Percentiles rank a stretch among this genome's conserved stretches.
Conservation (phyloP, 2,113 vertebrate genomes). For the Burhinus bistriatus region DNA sequence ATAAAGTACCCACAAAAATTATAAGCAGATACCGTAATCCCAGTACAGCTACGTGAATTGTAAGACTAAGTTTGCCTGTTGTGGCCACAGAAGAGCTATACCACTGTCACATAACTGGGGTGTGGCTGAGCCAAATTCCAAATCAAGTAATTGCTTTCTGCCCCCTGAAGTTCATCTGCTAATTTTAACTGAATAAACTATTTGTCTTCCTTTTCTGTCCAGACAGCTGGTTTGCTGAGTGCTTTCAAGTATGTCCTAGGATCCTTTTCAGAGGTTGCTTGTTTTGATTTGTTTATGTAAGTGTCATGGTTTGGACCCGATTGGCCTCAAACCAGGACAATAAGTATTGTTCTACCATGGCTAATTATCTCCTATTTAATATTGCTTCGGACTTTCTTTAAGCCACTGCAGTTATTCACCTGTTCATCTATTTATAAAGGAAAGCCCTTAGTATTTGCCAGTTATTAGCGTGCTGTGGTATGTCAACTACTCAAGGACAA, state of each 20-base stretch:
- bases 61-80: background rate
- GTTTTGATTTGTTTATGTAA: background rate
- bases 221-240: background rate
- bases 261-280: background rate
- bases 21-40: background rate
- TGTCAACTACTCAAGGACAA: background rate
- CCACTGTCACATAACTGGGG: background rate
- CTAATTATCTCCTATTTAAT: background rate
- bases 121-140: background rate
- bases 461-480: background rate
- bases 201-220: background rate
- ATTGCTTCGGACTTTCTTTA: background rate
- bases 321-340: too few relatives aligned
- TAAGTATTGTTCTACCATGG: background rate
- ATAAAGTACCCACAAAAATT: slow-evolving; percentile 2
- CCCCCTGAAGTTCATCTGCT: background rate
- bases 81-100: background rate
- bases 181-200: background rate
- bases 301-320: too few relatives aligned
- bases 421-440: background rate
- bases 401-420: background rate
- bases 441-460: background rate
- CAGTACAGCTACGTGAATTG: background rate
- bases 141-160: background rate
- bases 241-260: background rate